Evolutionary conservation across 1,140 invertebrate species (phyloP).

Genomic region (Drosophila azteca): DNA sequence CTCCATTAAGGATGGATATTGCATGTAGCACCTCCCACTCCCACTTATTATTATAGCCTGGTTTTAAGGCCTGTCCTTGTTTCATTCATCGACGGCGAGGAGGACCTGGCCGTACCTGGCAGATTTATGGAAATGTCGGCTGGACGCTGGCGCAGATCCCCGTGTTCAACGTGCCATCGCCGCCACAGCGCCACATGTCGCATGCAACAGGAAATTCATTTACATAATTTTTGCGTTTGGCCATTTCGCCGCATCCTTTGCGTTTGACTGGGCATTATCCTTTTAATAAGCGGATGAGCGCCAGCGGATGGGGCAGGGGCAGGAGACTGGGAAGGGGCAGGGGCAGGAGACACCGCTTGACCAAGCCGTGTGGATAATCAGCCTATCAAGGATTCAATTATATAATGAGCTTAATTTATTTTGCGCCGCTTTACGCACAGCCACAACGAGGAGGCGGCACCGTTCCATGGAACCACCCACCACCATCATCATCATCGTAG

Average conservation of each 20-base stretch:
- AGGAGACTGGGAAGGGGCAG: background rate
- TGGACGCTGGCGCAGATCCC: background rate
- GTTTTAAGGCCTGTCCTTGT: no score
- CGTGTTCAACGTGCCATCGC: no score
- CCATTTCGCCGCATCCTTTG: slow-evolving; percentile 75
- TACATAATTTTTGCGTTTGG: slow-evolving; percentile 79
- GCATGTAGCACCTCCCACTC: no score
- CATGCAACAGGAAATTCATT: slow-evolving; percentile 79
- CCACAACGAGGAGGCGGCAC: slow-evolving; percentile 13
- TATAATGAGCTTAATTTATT: slow-evolving; percentile 72
- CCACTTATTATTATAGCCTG: no score
- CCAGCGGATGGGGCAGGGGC: background rate
- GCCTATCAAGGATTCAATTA: slow-evolving; percentile 65
- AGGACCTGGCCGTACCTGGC: slow-evolving; percentile 38
- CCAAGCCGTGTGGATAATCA: slow-evolving; percentile 80
- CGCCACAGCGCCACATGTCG: background rate
- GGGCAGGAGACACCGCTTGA: slow-evolving; percentile 1
- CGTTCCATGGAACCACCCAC: slow-evolving; percentile 4
- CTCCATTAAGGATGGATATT: no score
- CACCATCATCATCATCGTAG: background rate
- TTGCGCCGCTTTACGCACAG: slow-evolving; percentile 61
- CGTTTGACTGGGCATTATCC: slow-evolving; percentile 75
- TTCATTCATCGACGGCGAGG: no score
- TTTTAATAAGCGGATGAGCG: slow-evolving; percentile 65
- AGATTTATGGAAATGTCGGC: slow-evolving; percentile 63